Base-by-base conservation (phyloP, 2,113 vertebrate genomes). In the Ploceus nigricollis region DNA sequence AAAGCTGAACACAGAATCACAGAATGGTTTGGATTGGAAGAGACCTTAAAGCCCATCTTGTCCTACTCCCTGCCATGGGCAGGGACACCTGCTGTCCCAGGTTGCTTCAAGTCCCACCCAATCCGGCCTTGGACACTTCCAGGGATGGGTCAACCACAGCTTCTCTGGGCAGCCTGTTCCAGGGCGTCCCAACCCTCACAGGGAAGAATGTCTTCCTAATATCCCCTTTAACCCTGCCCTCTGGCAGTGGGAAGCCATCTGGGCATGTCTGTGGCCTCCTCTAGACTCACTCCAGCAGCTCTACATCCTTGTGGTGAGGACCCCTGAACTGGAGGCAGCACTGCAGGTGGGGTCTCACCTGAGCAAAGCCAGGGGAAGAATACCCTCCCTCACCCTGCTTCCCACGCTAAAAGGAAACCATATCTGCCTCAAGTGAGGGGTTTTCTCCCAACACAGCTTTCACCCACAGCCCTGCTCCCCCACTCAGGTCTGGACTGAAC, bases 401-500 rank as follows among this genome's bases (percentile, higher is more conserved):
- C 54, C 54, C 11, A 27, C 0, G 0, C 33, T 53, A 13, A 45
- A 50, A 37, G 27, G 33, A 60, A 68, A 39, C 39, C 19, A 45
- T 27, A 78, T 15, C 28, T 54, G 30, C n/a, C 27, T 45, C 18
- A 2, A 39, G 17, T 45, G 39, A 45, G 27, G 33, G 14, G 5
- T 27, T 44, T 42, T 53, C 39, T 35, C 33, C 27, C 33, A 72
- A 3, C 3, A 14, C 39, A 44, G 22, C 37, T 60, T 77, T 60
- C 24, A 9, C 21, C 21, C 19, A 0, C 63, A 28, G 64, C 37
- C 4, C 35, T 37, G 65, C 37, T 24, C 1, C 15, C 51, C 27
- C 8, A 37, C 50, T 16, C 0, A 1, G 18, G 6, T 10, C 42
- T 45, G 40, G 19, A 1, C 44, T 18, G 40, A 44, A 3, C 7